Base-by-base conservation (phyloP, 2,113 vertebrate genomes). In the Bostrychus sinensis region DNA sequence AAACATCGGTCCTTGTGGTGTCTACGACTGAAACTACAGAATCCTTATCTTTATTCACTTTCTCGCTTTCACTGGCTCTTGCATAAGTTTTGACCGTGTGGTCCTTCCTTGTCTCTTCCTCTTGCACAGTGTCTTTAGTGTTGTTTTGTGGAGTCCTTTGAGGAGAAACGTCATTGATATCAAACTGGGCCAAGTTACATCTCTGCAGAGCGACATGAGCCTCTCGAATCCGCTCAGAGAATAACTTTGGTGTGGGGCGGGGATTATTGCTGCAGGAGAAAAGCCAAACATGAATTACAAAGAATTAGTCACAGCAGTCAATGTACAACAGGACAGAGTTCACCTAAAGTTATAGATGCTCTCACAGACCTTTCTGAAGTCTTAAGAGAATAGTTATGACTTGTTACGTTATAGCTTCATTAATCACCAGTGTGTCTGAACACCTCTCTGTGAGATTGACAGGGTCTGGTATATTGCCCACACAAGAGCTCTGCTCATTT, bases 161-260 rank as follows among this genome's bases (percentile, higher is more conserved):
- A 0, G 58, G 23, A 30, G 10, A 12, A 34, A 26, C 28, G 45
- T 23, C 67, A 16, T 39, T 30, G 23, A 20, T 17, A 7, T 17
- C 19, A 7, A 72, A 39, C 60, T 81, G 62, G 11, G 86, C 75
- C 67, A 84, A 4, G 50, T 63, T 80, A 57, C 86, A 91, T 26
- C 85, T 78, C 11, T 76, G 83, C 23, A 91, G 72, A 8, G 88
- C 83, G 36, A 91, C 78, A 1, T 89, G 89, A 57, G 85, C 88
- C 53, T 91, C 89, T 2, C 85, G 84, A 17, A 89, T 89, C 1
- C 88, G 79, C 28, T 91, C 85, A 28, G 88, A 88, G 38, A 88
- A 77, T 17, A 89, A 70, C 58, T 88, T 89, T 68, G 80, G 85
- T 28, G 75, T 34, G 20, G 82, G 81, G 51, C 2, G 48, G 11